phyloP scores from a whole-genome alignment of 2,888 invertebrate species.

The Epirrhoe alternata region DNA sequence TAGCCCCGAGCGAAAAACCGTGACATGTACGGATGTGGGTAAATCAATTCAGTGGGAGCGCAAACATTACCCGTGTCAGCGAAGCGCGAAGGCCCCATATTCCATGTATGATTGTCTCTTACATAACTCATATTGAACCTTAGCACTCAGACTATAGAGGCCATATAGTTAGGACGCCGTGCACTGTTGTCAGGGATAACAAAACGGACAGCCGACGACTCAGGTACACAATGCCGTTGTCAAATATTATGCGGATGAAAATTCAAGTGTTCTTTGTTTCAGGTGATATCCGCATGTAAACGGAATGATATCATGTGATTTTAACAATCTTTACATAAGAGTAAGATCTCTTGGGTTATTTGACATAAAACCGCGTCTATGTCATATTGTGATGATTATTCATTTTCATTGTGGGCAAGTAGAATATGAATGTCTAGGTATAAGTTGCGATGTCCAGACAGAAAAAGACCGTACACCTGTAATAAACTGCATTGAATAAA shows the following conservation, averaged over 20 bases:
- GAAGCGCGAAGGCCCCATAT: conserved; percentile 53
- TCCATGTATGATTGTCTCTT: conserved; percentile 66
- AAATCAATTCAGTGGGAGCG: conserved; percentile 72
- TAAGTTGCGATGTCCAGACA: no score
- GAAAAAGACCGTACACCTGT: no score
- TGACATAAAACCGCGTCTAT: neutral
- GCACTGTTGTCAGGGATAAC: conserved; percentile 74
- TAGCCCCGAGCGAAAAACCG: conserved; percentile 62
- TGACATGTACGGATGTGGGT: conserved; percentile 79
- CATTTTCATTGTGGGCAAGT: no score
- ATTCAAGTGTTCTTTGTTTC: conserved; percentile 71
- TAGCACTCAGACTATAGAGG: conserved; percentile 69
- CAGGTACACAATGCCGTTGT: conserved; percentile 74
- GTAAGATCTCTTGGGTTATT: neutral
- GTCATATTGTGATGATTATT: no score
- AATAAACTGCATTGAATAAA: no score
- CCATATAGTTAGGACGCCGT: conserved; percentile 48
- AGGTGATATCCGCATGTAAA: conserved; percentile 36
- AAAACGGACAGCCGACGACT: conserved; percentile 63
- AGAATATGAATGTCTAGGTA: no score
- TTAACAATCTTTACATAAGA: neutral
- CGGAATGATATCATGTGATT: conserved; percentile 44
- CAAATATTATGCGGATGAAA: conserved; percentile 75
- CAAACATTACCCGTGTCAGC: conserved; percentile 77
- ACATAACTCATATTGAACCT: conserved; percentile 65